Evolutionary conservation across 2,797 vertebrate species (phyloP).

Genomic region (Diplodus puntazzo): DNA sequence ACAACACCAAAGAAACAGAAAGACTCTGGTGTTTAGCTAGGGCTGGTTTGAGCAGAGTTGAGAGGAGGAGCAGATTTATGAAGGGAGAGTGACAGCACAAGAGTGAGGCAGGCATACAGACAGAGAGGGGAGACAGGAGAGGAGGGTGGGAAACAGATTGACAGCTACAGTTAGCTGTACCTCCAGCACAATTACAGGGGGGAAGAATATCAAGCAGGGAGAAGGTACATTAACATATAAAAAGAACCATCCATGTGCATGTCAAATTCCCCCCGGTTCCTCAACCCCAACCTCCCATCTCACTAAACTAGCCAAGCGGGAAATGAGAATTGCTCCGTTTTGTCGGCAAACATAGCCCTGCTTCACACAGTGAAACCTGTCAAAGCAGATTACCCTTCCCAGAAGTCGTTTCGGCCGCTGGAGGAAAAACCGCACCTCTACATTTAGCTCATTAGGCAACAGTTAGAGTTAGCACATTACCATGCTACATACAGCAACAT

Average conservation of each 20-base stretch:
- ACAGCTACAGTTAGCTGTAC: conserved; percentile 34
- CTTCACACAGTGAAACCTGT: conserved; percentile 25
- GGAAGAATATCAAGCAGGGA: conserved; percentile 13
- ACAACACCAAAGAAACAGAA: not conserved
- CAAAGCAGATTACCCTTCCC: conserved; percentile 18
- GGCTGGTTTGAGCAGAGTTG: conserved; percentile 10
- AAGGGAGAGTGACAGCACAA: not conserved
- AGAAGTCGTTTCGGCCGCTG: not conserved
- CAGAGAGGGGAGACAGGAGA: not conserved
- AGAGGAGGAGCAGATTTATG: conserved; percentile 13
- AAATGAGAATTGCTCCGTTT: conserved; percentile 73
- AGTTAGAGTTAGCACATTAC: not conserved
- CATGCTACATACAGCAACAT: not conserved
- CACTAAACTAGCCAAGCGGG: conserved; percentile 59
- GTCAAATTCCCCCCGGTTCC: conserved; percentile 33
- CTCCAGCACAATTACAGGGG: conserved; percentile 25
- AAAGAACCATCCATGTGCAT: conserved; percentile 48
- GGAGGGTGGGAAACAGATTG: conserved; percentile 21
- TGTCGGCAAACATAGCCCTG: conserved; percentile 8
- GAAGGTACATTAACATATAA: conserved; percentile 62
- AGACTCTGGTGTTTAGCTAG: conserved; percentile 34
- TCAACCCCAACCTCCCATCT: conserved; percentile 44
- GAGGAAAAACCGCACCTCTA: not conserved
- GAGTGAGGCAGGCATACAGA: not conserved
- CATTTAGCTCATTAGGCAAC: not conserved